Evolutionary conservation across 2,113 vertebrate species (phyloP), one percentile per base, ranked within the genome.

Genomic region (Gnathonemus echidnorhynchus): DNA sequence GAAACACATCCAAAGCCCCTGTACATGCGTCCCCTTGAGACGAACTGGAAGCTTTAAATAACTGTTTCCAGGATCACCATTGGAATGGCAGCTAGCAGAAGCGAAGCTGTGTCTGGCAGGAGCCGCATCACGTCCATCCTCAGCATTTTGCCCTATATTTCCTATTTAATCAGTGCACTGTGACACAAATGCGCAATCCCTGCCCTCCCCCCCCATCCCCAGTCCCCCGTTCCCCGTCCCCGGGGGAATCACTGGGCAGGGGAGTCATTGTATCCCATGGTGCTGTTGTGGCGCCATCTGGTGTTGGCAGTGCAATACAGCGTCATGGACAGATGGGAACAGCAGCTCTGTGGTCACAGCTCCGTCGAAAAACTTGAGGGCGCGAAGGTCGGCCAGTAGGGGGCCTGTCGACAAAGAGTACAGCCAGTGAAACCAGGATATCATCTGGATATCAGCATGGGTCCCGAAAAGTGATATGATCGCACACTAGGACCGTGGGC

Each of bases 281-380:
- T 2, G n/a, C 17, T 66, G 53, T 56, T 21, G 87, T 19, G 87
- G 8, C 8, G 87, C 87, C 56, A 48, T 10, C 58, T 91, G 92
- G 91, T 87, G 52, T 31, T 86, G 96, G 90, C 97, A 97, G 91
- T 96, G 93, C 49, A 99, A 94, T 27, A 97, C 97, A 0, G 98
- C 98, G 0, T 99, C 98, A 0, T 99, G 98, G 86, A 98, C 87
- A 1, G 97, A 97, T 62, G 97, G 96, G 90, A 99, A 99, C 83
- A 98, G 88, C 91, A 97, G 92, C 88, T 96, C 95, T 89, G 92
- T 93, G 3, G 94, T 95, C 90, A 95, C 58, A 0, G 92, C 90
- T 1, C 92, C 93, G 0, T 95, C 95, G 94, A 99, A 99, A 91
- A 99, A 99, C 86, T 95, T 91, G 88, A 99, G 93, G 46, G 89